phyloP scores from a whole-genome alignment of 1,140 invertebrate species.

The Drosophila elegans region DNA sequence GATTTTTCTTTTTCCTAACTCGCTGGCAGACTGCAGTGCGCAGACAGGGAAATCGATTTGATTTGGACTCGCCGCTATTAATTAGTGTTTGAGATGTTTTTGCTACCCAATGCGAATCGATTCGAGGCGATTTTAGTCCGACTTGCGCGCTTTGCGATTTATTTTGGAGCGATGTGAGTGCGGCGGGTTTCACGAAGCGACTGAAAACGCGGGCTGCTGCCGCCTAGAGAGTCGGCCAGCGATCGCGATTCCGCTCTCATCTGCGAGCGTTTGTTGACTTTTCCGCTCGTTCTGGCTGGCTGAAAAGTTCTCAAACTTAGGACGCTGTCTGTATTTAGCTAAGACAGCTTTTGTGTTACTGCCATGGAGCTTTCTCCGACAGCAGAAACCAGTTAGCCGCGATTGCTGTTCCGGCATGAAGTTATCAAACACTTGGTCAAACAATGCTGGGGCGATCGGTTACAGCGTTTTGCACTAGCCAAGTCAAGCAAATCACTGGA shows the following conservation, averaged over 20 bases:
- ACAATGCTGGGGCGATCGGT: slow-evolving; percentile 40
- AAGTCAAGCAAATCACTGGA: slow-evolving; percentile 54
- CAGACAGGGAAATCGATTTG: slow-evolving; percentile 14
- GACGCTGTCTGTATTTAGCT: slow-evolving; percentile 39
- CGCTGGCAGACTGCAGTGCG: background rate
- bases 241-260: slow-evolving; percentile 36
- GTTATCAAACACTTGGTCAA: slow-evolving; percentile 51
- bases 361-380: slow-evolving; percentile 53
- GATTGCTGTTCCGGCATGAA: slow-evolving; percentile 28
- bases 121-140: slow-evolving; percentile 27
- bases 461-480: slow-evolving; percentile 58
- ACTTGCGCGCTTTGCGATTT: slow-evolving; percentile 56
- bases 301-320: slow-evolving; percentile 63
- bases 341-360: slow-evolving; percentile 40
- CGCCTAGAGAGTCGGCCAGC: slow-evolving; percentile 33
- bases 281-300: slow-evolving; percentile 35
- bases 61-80: slow-evolving; percentile 17
- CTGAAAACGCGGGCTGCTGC: slow-evolving; percentile 64
- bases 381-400: slow-evolving; percentile 55
- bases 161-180: slow-evolving; percentile 41
- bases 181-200: slow-evolving; percentile 61
- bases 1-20: slow-evolving; percentile 17
- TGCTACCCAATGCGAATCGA: slow-evolving; percentile 3
- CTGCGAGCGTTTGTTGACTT: slow-evolving; percentile 18
- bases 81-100: slow-evolving; percentile 28